Evolutionary conservation across 2,797 vertebrate genomes (phyloP), one percentile per base, ranked within the genome.

Genomic region (Chloroceryle inda): DNA sequence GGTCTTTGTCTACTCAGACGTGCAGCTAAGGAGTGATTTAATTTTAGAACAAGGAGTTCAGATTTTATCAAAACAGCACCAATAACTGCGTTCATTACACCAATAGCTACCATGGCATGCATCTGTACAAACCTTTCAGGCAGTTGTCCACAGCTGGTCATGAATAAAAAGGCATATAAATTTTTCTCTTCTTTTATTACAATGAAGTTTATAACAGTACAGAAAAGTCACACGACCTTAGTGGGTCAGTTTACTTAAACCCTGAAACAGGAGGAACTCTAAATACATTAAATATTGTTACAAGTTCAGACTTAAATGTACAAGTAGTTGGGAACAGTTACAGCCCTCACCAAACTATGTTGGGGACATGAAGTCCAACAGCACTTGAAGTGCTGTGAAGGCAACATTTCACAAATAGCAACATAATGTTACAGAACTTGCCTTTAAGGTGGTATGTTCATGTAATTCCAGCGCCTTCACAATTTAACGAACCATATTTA

Each of bases 331-430:
- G 98, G 98, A 98, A 98, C 97, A 98, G 90, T 98, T 97, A 99
- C 98, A 99, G 98, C 99, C 99, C 99, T 99, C 99, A 99, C 99
- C 99, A 99, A 99, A 98, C 98, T 98, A 98, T 76, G 99, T 99
- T 99, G 99, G 99, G 99, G 99, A 99, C 99, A 62, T 97, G 96
- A 97, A 98, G 99, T 99, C 99, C 99, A 99, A 99, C 99, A 99
- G 99, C 99, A 99, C 99, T 85, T 98, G 96, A 95, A 96, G 95
- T 98, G 99, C 99, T 99, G 99, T 98, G 99, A 99, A 99, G 99
- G 99, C 98, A 98, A 98, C 98, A 98, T 98, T 98, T 98, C 97
- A 98, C 97, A 98, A 97, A 97, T 91, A 98, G 98, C 98, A 98
- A 98, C 98, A 94, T 98, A 98, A 99, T 95, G 98, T 98, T 95